Conservation (phyloP, 2,888 invertebrate species). For the Tiliacea aurago region DNA sequence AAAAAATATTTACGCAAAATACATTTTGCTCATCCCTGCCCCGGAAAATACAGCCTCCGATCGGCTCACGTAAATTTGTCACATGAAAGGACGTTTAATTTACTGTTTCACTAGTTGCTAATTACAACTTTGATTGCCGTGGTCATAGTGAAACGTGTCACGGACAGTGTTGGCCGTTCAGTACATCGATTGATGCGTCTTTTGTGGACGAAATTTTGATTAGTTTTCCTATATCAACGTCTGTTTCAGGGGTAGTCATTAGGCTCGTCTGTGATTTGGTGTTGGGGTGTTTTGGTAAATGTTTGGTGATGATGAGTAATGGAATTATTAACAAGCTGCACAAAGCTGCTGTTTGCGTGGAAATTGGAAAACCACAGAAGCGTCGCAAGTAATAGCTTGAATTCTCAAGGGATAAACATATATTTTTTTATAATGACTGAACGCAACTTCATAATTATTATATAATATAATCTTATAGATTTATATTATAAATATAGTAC, state of each 20-base stretch:
- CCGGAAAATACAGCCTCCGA: constrained; percentile 41
- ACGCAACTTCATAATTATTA: not conserved
- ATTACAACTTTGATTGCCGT: constrained; percentile 88
- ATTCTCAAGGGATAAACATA: not conserved
- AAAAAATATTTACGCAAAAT: constrained; percentile 12
- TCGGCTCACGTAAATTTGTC: constrained; percentile 78
- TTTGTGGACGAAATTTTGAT: constrained; percentile 55
- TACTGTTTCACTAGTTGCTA: constrained; percentile 88
- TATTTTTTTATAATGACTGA: not conserved
- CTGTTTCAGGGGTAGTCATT: constrained; percentile 14
- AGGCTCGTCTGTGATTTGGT: constrained; percentile 11
- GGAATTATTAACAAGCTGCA: not conserved
- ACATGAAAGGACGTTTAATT: constrained; percentile 87
- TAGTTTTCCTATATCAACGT: constrained; percentile 33
- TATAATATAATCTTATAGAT: not conserved
- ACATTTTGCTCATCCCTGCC: constrained; percentile 23
- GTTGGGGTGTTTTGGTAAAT: not conserved
- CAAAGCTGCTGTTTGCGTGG: not conserved
- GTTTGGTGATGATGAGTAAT: not conserved
- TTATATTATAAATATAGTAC: too few species aligned
- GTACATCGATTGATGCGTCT: constrained; percentile 41
- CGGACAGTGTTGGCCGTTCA: constrained; percentile 57
- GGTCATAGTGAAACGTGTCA: constrained; percentile 78
- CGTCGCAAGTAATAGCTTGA: not conserved
- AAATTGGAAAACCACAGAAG: not conserved